Evolutionary conservation across 2,797 vertebrate genomes (phyloP).

Genomic region (Anabas testudineus): DNA sequence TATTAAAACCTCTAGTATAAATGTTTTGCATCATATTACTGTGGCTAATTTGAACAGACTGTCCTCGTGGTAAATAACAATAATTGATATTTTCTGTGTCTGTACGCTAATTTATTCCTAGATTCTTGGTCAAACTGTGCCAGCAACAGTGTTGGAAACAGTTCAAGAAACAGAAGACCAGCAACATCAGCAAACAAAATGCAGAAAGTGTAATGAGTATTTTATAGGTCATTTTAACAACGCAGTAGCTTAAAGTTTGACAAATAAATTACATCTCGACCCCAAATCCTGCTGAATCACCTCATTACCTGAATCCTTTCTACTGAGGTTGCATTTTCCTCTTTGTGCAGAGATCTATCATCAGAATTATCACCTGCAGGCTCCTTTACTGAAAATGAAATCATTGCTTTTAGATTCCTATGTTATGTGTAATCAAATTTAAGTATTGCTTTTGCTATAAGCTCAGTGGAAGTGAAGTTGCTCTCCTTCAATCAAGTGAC

Average conservation of each 20-base stretch:
- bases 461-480: not conserved
- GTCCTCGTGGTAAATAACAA: too few relatives aligned
- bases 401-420: not conserved
- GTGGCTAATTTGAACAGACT: too few relatives aligned
- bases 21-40: too few relatives aligned
- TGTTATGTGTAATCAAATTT: not conserved
- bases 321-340: constrained; percentile 48
- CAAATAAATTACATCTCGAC: constrained; percentile 5
- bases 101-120: not conserved
- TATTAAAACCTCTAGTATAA: too few relatives aligned
- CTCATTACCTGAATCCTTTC: constrained; percentile 24
- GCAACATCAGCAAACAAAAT: constrained; percentile 42
- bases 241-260: constrained; percentile 5
- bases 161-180: not conserved
- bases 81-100: too few relatives aligned
- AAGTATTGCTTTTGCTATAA: not conserved
- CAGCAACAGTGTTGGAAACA: not conserved
- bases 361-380: constrained; percentile 1
- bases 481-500: not conserved
- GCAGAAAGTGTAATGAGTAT: constrained; percentile 15
- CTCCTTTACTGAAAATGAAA: not conserved
- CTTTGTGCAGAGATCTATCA: constrained; percentile 30
- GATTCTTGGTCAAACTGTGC: constrained; percentile 7
- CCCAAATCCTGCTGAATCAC: constrained; percentile 52
- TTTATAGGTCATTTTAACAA: constrained; percentile 24